A percentile compares a stretch with the other conserved stretches of the same genome.
Evolutionary conservation across 2,888 invertebrate species (phyloP).

Genomic region (Aphodius sticticus): DNA sequence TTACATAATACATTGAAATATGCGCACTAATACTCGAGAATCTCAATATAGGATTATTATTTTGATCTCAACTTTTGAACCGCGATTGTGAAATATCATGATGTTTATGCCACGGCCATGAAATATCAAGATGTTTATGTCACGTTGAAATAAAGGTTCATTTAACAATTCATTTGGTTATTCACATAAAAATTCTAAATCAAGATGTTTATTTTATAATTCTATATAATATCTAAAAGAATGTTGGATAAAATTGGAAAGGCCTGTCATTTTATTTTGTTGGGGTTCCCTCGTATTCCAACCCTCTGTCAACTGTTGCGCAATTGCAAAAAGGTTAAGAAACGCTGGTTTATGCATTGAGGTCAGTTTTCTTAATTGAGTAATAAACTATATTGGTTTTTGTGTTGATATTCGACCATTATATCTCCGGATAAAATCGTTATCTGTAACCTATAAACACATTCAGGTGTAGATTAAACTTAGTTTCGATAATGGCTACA

Average conservation of each 20-base stretch:
- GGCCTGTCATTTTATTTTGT: neutral
- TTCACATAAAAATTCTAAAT: too few relatives aligned
- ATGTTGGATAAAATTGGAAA: neutral
- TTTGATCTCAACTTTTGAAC: neutral
- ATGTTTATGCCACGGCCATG: too few relatives aligned
- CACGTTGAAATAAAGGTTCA: too few relatives aligned
- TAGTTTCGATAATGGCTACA: neutral
- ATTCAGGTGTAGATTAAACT: neutral
- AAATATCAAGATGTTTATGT: too few relatives aligned
- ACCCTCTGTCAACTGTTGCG: too few relatives aligned
- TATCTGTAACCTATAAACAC: neutral
- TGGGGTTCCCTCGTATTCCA: too few relatives aligned
- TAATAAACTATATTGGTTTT: neutral
- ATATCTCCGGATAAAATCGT: neutral
- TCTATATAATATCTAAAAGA: too few relatives aligned
- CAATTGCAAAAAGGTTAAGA: too few relatives aligned
- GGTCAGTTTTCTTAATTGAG: neutral
- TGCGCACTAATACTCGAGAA: neutral
- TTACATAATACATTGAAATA: neutral
- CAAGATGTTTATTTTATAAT: too few relatives aligned
- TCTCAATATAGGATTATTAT: neutral
- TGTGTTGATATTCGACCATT: neutral
- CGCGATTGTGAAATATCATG: neutral
- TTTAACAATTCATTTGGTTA: too few relatives aligned
- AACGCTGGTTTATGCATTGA: too few relatives aligned